These are phyloP conservation scores for Lycophotia porphyrea DNA, from an alignment of 2,888 invertebrate genomes.

Conservation along the genomic window DNA sequence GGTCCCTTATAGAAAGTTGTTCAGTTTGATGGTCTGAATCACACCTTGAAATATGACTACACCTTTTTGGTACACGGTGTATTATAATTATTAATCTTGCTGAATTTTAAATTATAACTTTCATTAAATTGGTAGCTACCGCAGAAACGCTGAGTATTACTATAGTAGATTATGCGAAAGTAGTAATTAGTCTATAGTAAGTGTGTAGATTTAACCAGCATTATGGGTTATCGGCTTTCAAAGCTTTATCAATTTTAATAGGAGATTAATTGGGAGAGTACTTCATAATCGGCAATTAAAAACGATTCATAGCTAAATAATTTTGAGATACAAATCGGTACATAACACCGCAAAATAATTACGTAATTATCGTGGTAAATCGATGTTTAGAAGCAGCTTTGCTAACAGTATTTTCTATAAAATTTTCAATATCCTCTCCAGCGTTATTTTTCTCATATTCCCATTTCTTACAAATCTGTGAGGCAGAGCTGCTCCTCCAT, in stretches of 20 bases:
- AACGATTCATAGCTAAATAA: constrained; percentile 37
- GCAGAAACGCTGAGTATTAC: background rate
- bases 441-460: constrained; percentile 15
- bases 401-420: constrained; percentile 9
- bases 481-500: constrained; percentile 46
- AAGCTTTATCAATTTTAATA: constrained; percentile 40
- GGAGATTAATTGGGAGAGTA: constrained; percentile 24
- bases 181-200: constrained; percentile 10
- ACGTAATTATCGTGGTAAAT: background rate
- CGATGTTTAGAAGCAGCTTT: background rate
- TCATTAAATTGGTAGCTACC: background rate
- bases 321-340: constrained; percentile 8
- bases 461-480: constrained; percentile 30
- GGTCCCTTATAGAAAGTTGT: too few species aligned
- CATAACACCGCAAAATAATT: constrained; percentile 13
- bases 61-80: background rate
- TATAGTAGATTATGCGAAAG: background rate
- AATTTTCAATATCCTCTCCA: constrained; percentile 27
- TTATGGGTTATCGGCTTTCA: constrained; percentile 12
- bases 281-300: constrained; percentile 33
- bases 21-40: too few species aligned
- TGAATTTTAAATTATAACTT: background rate
- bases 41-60: too few species aligned
- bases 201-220: constrained; percentile 20
- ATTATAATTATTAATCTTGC: background rate